Percentiles rank a stretch among this genome's conserved stretches.
Conservation (phyloP, 2,113 vertebrate species). For the Ictalurus punctatus region DNA sequence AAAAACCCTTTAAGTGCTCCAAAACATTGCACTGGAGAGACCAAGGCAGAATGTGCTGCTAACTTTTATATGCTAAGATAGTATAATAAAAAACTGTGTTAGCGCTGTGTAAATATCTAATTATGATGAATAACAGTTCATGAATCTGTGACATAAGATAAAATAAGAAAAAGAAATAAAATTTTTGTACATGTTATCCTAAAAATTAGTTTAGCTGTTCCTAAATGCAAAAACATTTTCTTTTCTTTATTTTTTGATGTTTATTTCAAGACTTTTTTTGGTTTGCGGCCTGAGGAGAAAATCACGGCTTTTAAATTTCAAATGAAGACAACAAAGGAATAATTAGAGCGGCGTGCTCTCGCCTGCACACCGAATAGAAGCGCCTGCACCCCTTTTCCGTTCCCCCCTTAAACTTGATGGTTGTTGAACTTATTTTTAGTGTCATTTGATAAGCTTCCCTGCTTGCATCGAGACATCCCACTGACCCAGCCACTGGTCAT, state of each 20-base stretch:
- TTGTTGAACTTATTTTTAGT: conserved; percentile 99
- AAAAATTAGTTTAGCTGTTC: neutral
- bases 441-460: conserved; percentile 97
- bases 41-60: conserved; percentile 6
- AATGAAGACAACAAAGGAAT: conserved; percentile 80
- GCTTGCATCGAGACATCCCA: conserved; percentile 92
- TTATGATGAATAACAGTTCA: conserved; percentile 57
- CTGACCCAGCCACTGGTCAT: conserved; percentile 99
- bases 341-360: conserved; percentile 77
- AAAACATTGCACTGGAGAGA: conserved; percentile 24
- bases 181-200: neutral
- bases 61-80: conserved; percentile 41
- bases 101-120: conserved; percentile 59
- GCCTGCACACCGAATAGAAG: conserved; percentile 81
- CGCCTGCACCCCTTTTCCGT: conserved; percentile 61
- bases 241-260: neutral
- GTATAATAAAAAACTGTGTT: conserved; percentile 48
- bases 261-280: neutral
- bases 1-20: neutral
- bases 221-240: neutral
- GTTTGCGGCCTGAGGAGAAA: conserved; percentile 66
- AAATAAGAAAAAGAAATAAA: conserved; percentile 31
- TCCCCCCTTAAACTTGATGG: conserved; percentile 84
- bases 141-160: conserved; percentile 42
- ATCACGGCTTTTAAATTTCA: conserved; percentile 68